Conservation (phyloP, 2,888 invertebrate species). For the Rotaria magnacalcarata region DNA sequence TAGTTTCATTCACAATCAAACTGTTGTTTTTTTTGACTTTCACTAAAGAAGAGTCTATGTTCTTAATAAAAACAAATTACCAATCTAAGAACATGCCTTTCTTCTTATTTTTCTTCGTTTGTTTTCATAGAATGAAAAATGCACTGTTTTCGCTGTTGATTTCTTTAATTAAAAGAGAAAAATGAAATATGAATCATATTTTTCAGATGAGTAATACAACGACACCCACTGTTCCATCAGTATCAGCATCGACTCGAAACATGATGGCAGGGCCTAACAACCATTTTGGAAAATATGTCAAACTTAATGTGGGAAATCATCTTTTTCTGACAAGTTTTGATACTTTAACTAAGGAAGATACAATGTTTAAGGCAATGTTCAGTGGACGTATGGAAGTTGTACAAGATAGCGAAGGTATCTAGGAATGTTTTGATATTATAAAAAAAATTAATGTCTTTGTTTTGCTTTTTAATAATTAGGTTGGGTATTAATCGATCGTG, state of each 20-base stretch:
- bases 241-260: neutral
- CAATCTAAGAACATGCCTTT: neutral
- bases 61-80: neutral
- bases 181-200: neutral
- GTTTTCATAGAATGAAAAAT: too few species aligned
- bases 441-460: too few species aligned
- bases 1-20: neutral
- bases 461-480: neutral
- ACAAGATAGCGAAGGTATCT: conserved; percentile 38
- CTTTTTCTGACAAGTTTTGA: conserved; percentile 44
- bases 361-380: conserved; percentile 46
- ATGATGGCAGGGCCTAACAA: neutral
- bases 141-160: too few species aligned
- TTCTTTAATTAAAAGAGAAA: too few species aligned
- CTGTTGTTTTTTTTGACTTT: neutral
- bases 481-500: conserved; percentile 44
- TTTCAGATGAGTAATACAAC: conserved; percentile 26
- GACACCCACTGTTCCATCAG: neutral
- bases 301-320: conserved; percentile 43
- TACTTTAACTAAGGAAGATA: conserved; percentile 45
- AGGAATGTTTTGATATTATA: neutral
- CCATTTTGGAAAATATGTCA: conserved; percentile 40
- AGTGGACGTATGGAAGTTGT: conserved; percentile 44
- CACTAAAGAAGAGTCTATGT: neutral
- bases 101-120: neutral